These are phyloP conservation scores for Anarrhichthys ocellatus DNA, from an alignment of 2,113 vertebrate genomes.

Conservation along the genomic window DNA sequence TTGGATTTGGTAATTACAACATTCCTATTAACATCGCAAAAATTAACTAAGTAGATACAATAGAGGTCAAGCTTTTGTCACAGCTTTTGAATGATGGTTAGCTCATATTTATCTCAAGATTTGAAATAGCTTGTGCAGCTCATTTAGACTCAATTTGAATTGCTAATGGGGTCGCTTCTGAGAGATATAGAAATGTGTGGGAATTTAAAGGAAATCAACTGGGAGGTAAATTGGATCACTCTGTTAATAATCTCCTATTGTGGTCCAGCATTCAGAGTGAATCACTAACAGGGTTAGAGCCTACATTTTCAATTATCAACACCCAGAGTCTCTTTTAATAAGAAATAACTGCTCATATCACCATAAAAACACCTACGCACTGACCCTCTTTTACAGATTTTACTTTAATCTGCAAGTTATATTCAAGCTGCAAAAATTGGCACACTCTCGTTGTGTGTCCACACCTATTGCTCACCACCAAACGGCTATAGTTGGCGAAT, in stretches of 20 bases:
- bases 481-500: conserved; percentile 11
- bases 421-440: background rate
- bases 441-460: background rate
- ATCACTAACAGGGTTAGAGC: conserved; percentile 5
- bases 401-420: background rate
- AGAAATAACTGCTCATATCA: conserved; percentile 5
- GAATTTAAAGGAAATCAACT: conserved; percentile 23
- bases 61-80: background rate
- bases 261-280: conserved; percentile 25
- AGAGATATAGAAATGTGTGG: background rate
- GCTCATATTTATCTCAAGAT: conserved; percentile 11
- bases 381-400: background rate
- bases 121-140: conserved; percentile 10
- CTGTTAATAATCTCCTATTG: conserved; percentile 42
- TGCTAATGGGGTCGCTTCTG: conserved; percentile 12
- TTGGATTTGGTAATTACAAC: conserved; percentile 3
- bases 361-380: conserved; percentile 5
- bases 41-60: conserved; percentile 4
- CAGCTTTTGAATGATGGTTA: background rate
- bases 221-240: conserved; percentile 31
- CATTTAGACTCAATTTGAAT: conserved; percentile 13
- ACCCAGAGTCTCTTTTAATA: conserved; percentile 37
- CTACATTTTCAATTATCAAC: conserved; percentile 40
- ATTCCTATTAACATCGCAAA: background rate
- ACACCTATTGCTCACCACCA: background rate